Evolutionary conservation across 2,113 vertebrate species (phyloP).

Genomic region (Phasianus colchicus): DNA sequence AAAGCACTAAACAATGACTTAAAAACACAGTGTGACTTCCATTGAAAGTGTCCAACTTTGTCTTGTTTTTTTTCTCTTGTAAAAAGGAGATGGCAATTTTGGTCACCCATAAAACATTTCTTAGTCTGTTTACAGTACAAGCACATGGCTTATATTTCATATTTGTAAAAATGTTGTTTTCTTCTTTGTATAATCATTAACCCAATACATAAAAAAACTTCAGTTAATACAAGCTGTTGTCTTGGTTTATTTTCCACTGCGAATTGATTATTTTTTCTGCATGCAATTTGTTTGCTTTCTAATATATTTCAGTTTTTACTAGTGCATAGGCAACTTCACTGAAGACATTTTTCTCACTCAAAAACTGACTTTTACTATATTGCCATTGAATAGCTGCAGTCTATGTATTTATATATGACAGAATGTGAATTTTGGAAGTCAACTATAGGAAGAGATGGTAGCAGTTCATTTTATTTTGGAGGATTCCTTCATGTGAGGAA

Average conservation of each 20-base stretch:
- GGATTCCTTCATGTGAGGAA: neutral
- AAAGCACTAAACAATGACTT: neutral
- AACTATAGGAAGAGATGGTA: neutral
- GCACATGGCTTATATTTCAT: neutral
- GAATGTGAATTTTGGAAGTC: neutral
- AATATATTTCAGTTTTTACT: neutral
- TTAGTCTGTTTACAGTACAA: neutral
- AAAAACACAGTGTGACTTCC: neutral
- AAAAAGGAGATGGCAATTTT: neutral
- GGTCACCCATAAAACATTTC: neutral
- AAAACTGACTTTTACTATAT: neutral
- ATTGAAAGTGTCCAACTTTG: neutral
- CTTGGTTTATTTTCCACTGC: neutral
- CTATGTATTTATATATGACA: neutral
- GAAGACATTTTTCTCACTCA: neutral
- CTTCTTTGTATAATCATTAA: neutral
- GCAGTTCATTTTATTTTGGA: neutral
- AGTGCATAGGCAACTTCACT: neutral
- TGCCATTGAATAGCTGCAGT: neutral
- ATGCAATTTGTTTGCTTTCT: neutral
- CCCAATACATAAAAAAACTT: neutral
- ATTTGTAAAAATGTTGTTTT: neutral
- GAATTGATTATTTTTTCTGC: neutral
- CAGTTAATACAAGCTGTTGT: neutral
- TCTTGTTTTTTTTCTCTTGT: neutral